A percentile compares a stretch with the other conserved stretches of the same genome.
phyloP scores from a whole-genome alignment of 2,113 vertebrate genomes.

The Limnothrissa miodon region DNA sequence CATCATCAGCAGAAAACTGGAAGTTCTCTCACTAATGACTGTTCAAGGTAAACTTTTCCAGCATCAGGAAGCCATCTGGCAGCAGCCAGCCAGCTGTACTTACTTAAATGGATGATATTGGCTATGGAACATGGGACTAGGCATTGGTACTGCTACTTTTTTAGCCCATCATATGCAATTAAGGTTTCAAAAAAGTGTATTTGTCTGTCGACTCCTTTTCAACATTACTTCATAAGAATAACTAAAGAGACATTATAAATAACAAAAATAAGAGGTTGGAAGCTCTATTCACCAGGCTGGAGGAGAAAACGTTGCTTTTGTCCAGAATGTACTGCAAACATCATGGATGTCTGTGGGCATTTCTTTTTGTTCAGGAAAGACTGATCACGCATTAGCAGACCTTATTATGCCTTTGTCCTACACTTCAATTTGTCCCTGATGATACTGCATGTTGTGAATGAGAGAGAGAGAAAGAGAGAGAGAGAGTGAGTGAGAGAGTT shows the following conservation, averaged over 20 bases:
- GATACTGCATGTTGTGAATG: background rate
- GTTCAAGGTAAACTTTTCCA: background rate
- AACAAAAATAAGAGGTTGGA: conserved; percentile 2
- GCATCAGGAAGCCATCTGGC: background rate
- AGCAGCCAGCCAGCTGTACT: background rate
- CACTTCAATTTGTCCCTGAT: background rate
- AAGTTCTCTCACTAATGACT: background rate
- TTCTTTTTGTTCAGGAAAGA: background rate
- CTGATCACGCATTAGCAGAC: background rate
- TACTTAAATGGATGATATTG: background rate
- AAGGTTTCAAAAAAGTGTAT: conserved; percentile 14
- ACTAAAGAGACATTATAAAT: conserved; percentile 2
- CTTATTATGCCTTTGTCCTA: background rate
- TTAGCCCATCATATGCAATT: conserved; percentile 19
- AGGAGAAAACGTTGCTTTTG: background rate
- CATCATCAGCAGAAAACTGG: background rate
- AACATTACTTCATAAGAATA: conserved; percentile 23
- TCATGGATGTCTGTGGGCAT: no score
- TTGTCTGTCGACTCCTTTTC: conserved; percentile 10
- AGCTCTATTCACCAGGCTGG: background rate
- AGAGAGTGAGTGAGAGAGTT: background rate
- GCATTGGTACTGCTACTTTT: background rate
- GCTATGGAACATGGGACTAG: background rate
- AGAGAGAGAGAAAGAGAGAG: no score
- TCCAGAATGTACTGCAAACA: background rate